Conservation (phyloP, 2,113 vertebrate genomes). For the Noctilio leporinus region DNA sequence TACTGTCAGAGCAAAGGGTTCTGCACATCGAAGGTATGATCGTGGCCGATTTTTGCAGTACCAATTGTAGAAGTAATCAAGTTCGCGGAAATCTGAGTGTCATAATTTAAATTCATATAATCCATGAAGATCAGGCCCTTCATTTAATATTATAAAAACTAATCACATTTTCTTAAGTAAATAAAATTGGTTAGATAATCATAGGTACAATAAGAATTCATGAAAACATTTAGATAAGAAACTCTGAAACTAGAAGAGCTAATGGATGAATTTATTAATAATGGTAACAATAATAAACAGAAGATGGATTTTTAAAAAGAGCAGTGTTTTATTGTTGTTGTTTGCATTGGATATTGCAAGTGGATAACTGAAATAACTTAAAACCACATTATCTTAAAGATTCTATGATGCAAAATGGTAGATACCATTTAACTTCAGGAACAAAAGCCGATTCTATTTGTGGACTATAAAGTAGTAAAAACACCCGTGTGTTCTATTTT, state of each 20-base stretch:
- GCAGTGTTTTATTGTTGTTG: not conserved
- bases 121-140: not conserved
- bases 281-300: not conserved
- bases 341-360: not conserved
- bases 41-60: not conserved
- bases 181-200: not conserved
- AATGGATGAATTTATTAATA: not conserved
- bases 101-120: not conserved
- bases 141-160: not conserved
- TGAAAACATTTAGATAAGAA: not conserved
- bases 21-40: not conserved
- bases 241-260: not conserved
- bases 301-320: not conserved
- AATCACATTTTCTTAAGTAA: not conserved
- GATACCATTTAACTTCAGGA: conserved; percentile 34
- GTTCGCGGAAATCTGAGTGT: not conserved
- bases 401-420: conserved; percentile 44
- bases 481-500: not conserved
- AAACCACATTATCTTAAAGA: conserved; percentile 33
- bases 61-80: not conserved
- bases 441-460: conserved; percentile 24
- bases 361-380: conserved; percentile 15
- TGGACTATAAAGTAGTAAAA: conserved; percentile 33
- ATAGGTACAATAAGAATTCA: not conserved
- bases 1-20: not conserved